Percentiles rank a stretch among this genome's conserved stretches.
Conservation (phyloP, 2,797 vertebrate genomes). For the Cirrhinus mrigala region DNA sequence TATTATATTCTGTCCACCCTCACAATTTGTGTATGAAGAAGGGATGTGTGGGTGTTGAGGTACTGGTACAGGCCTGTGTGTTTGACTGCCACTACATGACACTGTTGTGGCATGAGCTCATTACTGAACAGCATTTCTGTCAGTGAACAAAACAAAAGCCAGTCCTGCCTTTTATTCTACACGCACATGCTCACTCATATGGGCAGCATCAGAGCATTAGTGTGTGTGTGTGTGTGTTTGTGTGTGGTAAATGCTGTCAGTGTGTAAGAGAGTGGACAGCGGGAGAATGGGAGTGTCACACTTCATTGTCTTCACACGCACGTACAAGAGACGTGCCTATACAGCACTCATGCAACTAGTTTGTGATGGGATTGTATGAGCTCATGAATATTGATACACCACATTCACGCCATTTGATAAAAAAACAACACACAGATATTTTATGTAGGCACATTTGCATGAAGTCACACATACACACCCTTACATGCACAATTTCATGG, state of each 20-base stretch:
- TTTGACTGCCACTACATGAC: conserved; percentile 41
- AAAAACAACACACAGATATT: background rate
- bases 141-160: conserved; percentile 24
- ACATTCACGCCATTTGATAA: conserved; percentile 24
- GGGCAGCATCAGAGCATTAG: background rate
- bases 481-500: conserved; percentile 33
- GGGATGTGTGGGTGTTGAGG: background rate
- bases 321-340: background rate
- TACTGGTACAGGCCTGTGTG: conserved; percentile 16
- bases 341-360: background rate
- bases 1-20: conserved; percentile 6
- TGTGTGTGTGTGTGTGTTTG: conserved; percentile 14
- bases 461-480: conserved; percentile 37
- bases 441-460: background rate
- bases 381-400: conserved; percentile 2
- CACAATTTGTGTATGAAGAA: conserved; percentile 25
- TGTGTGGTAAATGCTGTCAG: conserved; percentile 17
- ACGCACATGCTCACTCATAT: conserved; percentile 28
- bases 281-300: conserved; percentile 32
- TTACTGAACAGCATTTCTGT: conserved; percentile 20
- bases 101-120: conserved; percentile 49
- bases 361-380: background rate
- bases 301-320: conserved; percentile 33
- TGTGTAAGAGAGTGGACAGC: conserved; percentile 32
- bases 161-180: conserved; percentile 24